Conservation (phyloP, 1,140 invertebrate genomes). For the Oreohelix idahoensis region DNA sequence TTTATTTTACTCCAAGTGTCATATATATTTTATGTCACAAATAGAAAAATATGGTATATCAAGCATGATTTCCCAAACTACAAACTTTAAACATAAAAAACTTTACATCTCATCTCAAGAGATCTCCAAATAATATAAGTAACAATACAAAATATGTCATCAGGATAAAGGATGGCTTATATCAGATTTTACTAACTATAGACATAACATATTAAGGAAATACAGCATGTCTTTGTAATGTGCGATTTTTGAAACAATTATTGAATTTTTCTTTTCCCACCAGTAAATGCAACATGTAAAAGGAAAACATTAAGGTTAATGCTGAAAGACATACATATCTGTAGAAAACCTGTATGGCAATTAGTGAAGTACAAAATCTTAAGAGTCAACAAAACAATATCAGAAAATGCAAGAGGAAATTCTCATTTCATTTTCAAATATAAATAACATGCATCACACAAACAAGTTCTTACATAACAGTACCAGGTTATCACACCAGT, state of each 20-base stretch:
- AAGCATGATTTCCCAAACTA: neutral
- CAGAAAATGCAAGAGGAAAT: too few relatives aligned
- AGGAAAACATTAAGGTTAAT: neutral
- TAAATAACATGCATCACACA: too few relatives aligned
- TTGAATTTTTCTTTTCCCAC: neutral
- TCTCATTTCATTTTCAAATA: too few relatives aligned
- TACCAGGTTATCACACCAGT: too few relatives aligned
- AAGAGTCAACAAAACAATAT: neutral
- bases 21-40: neutral
- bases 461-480: too few relatives aligned
- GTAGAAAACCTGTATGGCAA: neutral
- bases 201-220: neutral
- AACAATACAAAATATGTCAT: too few relatives aligned
- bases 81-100: neutral
- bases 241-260: neutral
- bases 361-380: neutral
- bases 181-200: neutral
- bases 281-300: conserved; percentile 2
- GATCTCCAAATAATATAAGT: too few relatives aligned
- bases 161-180: too few relatives aligned
- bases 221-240: neutral
- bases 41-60: neutral
- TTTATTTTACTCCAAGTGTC: neutral
- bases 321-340: neutral
- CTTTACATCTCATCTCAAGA: too few relatives aligned